A percentile compares a stretch with the other conserved stretches of the same genome.
Evolutionary conservation across 1,140 invertebrate species (phyloP).

Genomic region (Episyrphus balteatus): DNA sequence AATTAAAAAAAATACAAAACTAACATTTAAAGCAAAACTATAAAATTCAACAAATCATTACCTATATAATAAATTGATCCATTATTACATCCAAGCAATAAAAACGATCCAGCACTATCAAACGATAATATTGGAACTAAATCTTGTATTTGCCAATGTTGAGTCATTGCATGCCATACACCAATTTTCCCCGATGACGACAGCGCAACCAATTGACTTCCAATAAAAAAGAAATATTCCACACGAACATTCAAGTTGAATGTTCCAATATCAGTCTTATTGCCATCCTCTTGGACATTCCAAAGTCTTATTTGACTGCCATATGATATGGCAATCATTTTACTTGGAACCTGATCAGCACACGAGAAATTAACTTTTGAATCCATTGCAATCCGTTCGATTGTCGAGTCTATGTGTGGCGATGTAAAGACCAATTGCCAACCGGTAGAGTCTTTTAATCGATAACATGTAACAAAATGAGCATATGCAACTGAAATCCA

Average conservation of each 20-base stretch:
- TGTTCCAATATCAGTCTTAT: slow-evolving; percentile 69
- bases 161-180: slow-evolving; percentile 97
- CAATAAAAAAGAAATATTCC: slow-evolving; percentile 95
- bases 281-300: slow-evolving; percentile 75
- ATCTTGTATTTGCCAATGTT: slow-evolving; percentile 96
- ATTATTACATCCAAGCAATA: slow-evolving; percentile 88
- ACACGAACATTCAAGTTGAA: slow-evolving; percentile 88
- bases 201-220: slow-evolving; percentile 88
- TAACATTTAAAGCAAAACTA: slow-evolving; percentile 3
- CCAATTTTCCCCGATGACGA: slow-evolving; percentile 92
- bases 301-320: slow-evolving; percentile 77
- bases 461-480: slow-evolving; percentile 90
- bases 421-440: slow-evolving; percentile 94
- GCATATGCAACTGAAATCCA: slow-evolving; percentile 95
- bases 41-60: slow-evolving; percentile 29
- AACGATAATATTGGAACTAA: slow-evolving; percentile 89
- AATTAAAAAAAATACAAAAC: slow-evolving; percentile 32
- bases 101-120: slow-evolving; percentile 91
- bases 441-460: slow-evolving; percentile 87
- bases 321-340: slow-evolving; percentile 84
- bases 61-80: slow-evolving; percentile 97
- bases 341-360: slow-evolving; percentile 43
- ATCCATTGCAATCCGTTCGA: slow-evolving; percentile 89
- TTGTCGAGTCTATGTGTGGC: slow-evolving; percentile 76
- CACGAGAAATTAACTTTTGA: slow-evolving; percentile 61